Percentiles rank a stretch among this genome's conserved stretches.
Conservation (phyloP, 2,797 vertebrate species). For the Sandelia bainsii region DNA sequence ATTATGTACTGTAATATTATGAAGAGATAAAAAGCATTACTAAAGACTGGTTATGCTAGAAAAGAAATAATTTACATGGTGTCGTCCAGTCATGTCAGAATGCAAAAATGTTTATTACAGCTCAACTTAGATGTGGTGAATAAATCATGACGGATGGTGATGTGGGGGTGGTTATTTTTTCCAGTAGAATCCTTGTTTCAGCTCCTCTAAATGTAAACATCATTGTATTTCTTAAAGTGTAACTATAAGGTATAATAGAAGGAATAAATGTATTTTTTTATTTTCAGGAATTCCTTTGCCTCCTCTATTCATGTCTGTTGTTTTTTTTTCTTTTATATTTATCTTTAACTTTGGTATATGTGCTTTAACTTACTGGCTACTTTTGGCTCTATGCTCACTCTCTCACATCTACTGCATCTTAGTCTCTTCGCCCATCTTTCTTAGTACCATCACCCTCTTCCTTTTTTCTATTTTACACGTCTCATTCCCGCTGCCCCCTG, state of each 20-base stretch:
- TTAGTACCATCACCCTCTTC: conserved; percentile 51
- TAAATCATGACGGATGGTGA: background rate
- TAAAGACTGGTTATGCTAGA: background rate
- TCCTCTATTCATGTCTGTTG: background rate
- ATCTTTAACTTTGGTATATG: background rate
- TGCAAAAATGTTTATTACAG: background rate
- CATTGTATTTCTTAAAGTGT: background rate
- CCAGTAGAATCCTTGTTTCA: background rate
- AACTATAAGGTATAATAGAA: background rate
- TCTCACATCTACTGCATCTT: conserved; percentile 19
- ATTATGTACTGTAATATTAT: background rate
- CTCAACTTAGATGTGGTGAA: no score
- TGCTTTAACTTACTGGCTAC: background rate
- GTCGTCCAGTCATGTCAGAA: background rate
- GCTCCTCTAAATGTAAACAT: background rate
- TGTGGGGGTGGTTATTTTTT: background rate
- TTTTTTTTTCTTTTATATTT: background rate
- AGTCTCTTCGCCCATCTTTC: conserved; percentile 22
- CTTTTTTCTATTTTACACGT: conserved; percentile 39
- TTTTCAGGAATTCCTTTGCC: background rate
- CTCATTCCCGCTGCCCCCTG: conserved; percentile 61
- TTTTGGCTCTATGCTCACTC: background rate
- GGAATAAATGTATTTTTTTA: background rate
- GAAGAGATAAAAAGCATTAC: background rate
- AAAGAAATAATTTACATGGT: background rate